Evolutionary conservation across 1,140 invertebrate species (phyloP).

Genomic region (Drosophila kikkawai): DNA sequence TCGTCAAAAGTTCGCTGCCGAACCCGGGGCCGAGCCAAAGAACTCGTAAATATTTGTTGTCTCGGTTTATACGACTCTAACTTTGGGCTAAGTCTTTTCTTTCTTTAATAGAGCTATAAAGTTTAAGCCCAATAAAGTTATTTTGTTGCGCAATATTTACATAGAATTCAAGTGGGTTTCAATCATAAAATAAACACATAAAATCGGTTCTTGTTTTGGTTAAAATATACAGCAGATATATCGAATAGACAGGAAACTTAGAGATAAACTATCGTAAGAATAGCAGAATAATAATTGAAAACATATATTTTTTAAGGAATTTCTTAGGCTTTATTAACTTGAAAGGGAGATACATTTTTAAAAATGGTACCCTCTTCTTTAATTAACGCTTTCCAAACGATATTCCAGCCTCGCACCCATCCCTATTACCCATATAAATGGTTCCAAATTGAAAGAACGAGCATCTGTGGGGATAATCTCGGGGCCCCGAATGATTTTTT

Average conservation of each 20-base stretch:
- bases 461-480: constrained; percentile 46
- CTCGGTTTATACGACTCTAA: constrained; percentile 29
- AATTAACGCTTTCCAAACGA: not conserved
- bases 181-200: constrained; percentile 50
- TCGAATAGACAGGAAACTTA: not conserved
- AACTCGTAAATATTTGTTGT: constrained; percentile 57
- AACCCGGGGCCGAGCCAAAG: constrained; percentile 28
- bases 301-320: not conserved
- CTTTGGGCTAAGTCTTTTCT: constrained; percentile 23
- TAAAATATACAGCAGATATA: constrained; percentile 20
- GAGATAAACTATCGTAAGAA: constrained; percentile 13
- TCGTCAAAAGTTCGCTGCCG: constrained; percentile 39
- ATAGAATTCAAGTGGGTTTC: constrained; percentile 59
- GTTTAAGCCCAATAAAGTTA: constrained; percentile 68
- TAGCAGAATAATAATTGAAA: not conserved
- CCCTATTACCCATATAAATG: constrained; percentile 31
- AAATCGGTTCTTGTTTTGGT: constrained; percentile 33
- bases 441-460: constrained; percentile 35
- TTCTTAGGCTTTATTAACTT: not conserved
- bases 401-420: constrained; percentile 26
- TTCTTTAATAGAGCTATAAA: constrained; percentile 74
- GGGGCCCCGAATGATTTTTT: constrained; percentile 9
- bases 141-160: constrained; percentile 77
- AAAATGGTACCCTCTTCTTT: not conserved
- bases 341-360: too few relatives aligned